Base-by-base conservation (phyloP, 2,797 vertebrate genomes). In the Microhierax caerulescens region DNA sequence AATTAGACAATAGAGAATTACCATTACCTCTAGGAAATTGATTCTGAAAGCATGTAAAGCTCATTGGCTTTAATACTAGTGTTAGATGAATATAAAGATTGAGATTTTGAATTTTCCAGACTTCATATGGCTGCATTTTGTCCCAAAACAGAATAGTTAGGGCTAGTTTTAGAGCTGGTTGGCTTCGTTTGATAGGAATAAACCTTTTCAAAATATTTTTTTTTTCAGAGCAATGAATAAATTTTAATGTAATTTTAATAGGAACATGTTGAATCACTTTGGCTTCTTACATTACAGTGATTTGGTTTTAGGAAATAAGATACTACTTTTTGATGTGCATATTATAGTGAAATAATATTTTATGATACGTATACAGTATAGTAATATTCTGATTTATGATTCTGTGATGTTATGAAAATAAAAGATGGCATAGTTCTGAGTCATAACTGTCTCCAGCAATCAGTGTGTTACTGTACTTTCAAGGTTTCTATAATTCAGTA, bases 401-500 rank as follows among this genome's bases (percentile, higher is more conserved):
- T 93, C 86, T 69, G 45, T 68, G 61, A 92, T 88, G 47, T 51
- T 75, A 86, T 75, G 5, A 84, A 86, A 93, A 73, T 85, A 61
- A 88, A 93, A 84, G 45, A 84, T 53, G 22, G 20, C 28, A 79
- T 54, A 50, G 37, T 73, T 91, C 37, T 92, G 93, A 91, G n/a
- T 85, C 54, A 54, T 34, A 87, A 30, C 41, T 69, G 18, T 63
- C 69, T 64, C 45, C 12, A 32, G 89, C 67, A 73, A 53, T 72
- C 64, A 56, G 51, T 67, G 20, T 72, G 34, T 34, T 90, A 47
- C 39, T 73, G 16, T 93, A 70, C 50, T 91, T 95, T 43, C 45
- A 94, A 80, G 45, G 47, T 80, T 93, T 95, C 53, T 85, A 67
- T 97, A 93, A 90, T 95, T 95, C 50, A 92, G 21, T 67, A 28